These are phyloP conservation scores for Orchestia grillus DNA, from an alignment of 1,140 invertebrate genomes.

Conservation along the genomic window DNA sequence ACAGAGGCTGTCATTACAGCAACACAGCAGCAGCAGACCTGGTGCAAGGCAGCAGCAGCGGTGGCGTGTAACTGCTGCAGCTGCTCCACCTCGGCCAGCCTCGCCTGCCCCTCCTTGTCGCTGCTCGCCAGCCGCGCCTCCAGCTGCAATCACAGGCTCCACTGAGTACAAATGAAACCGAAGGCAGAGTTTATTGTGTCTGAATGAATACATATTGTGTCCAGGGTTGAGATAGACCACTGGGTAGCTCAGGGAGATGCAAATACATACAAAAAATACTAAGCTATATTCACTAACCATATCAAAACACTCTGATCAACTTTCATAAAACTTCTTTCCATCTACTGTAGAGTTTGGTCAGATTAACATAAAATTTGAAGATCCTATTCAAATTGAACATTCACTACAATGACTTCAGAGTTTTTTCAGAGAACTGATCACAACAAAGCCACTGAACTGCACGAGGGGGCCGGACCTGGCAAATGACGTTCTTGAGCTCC, in stretches of 20 bases:
- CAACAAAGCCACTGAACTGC: no score
- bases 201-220: background rate
- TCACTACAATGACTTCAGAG: no score
- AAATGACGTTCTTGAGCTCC: constrained; percentile 13
- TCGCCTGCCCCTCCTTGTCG: background rate
- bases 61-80: constrained; percentile 20
- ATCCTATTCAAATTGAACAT: no score
- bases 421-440: no score
- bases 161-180: background rate
- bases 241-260: background rate
- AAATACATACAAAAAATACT: no score
- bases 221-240: background rate
- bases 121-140: background rate
- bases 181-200: no score
- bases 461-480: background rate
- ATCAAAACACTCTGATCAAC: background rate
- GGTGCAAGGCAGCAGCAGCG: background rate
- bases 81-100: background rate
- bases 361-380: no score
- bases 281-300: no score
- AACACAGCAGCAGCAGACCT: background rate
- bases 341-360: no score
- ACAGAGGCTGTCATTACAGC: no score
- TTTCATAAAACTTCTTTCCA: no score
- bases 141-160: background rate